A percentile compares a stretch with the other conserved stretches of the same genome.
Conservation (phyloP, 2,797 vertebrate species). For the Scolopax rusticola region DNA sequence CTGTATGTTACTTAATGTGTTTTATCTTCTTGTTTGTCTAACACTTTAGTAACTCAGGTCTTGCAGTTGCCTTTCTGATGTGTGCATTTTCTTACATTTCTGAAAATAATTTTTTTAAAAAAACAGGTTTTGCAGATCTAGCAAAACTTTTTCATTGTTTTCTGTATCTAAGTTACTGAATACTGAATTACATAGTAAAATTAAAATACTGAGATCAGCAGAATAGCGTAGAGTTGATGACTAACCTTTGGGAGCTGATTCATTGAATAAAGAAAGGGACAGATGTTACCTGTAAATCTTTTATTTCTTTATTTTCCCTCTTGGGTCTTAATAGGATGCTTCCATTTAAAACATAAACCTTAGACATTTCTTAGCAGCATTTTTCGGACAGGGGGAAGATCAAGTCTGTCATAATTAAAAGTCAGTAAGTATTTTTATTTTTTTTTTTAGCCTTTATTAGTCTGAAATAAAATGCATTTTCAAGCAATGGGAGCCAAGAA, state of each 20-base stretch:
- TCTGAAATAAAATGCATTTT: neutral
- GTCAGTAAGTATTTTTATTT: neutral
- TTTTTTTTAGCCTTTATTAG: neutral
- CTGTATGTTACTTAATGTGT: neutral
- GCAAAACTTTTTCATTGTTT: neutral
- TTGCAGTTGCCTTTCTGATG: neutral
- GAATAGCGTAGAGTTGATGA: constrained; percentile 57
- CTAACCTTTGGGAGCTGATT: constrained; percentile 71
- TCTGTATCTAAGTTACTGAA: constrained; percentile 58
- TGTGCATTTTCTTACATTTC: neutral
- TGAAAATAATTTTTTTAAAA: neutral
- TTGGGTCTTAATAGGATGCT: constrained; percentile 28
- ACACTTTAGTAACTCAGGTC: neutral
- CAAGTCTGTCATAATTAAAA: neutral
- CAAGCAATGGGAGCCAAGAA: neutral
- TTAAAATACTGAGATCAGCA: constrained; percentile 71
- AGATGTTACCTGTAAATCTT: constrained; percentile 49
- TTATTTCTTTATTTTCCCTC: constrained; percentile 19
- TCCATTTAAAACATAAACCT: constrained; percentile 27
- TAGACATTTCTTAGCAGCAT: neutral
- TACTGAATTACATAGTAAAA: constrained; percentile 58
- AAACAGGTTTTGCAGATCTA: neutral
- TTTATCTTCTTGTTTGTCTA: neutral
- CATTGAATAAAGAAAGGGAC: constrained; percentile 40
- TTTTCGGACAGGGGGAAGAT: neutral